A percentile compares a stretch with the other conserved stretches of the same genome.
Conservation (phyloP, 2,888 invertebrate species). For the Pteria penguin region DNA sequence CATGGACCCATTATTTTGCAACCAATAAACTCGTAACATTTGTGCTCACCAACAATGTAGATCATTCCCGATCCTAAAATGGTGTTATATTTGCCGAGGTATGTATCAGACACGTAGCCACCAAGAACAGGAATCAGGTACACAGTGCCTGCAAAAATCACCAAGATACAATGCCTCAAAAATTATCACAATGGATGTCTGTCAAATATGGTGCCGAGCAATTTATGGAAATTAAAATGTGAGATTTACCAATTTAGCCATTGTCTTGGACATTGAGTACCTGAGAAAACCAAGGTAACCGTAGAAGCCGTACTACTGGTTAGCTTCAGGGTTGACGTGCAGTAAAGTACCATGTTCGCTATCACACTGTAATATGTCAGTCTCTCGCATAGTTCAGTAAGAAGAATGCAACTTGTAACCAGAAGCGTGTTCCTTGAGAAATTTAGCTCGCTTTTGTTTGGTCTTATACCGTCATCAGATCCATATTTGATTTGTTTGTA, state of each 20-base stretch:
- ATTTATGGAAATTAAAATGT: no score
- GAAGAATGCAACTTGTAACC: constrained; percentile 63
- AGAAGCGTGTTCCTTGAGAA: constrained; percentile 42
- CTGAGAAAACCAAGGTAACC: constrained; percentile 69
- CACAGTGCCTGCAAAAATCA: constrained; percentile 70
- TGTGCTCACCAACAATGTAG: constrained; percentile 67
- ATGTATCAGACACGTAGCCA: constrained; percentile 70
- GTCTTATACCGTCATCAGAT: no score
- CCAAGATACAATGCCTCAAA: no score
- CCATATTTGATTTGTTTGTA: no score
- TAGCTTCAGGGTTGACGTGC: constrained; percentile 64
- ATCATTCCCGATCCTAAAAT: constrained; percentile 70
- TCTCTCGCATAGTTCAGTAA: constrained; percentile 72
- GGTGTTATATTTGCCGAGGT: constrained; percentile 72
- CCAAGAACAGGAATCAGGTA: constrained; percentile 73
- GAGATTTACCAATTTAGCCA: no score
- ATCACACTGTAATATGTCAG: constrained; percentile 73
- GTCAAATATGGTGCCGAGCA: no score
- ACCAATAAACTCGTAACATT: no score
- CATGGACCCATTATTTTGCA: no score
- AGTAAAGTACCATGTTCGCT: constrained; percentile 73
- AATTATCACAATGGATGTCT: no score
- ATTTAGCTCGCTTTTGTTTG: no score
- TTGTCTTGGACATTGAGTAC: no score
- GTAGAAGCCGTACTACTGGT: constrained; percentile 63